Conservation (phyloP, 2,797 vertebrate genomes). For the Coluber constrictor region DNA sequence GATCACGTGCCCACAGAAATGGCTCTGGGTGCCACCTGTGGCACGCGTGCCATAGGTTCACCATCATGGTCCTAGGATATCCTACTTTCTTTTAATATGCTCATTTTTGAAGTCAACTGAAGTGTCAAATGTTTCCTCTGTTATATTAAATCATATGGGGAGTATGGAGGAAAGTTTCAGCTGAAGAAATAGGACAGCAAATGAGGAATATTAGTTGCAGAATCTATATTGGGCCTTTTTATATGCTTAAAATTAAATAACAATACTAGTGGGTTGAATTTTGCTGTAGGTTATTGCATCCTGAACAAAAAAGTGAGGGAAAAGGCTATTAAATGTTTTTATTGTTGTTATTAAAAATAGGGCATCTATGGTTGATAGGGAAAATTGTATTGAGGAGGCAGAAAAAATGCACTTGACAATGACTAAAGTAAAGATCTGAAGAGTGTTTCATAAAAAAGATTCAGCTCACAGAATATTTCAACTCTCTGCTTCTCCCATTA, state of each 20-base stretch:
- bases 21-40: no score
- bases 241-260: slow-evolving; percentile 11
- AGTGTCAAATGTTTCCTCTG: neutral
- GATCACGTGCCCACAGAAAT: no score
- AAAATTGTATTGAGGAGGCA: neutral
- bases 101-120: neutral
- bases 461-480: neutral
- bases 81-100: neutral
- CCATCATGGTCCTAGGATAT: neutral
- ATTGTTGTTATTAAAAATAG: slow-evolving; percentile 6
- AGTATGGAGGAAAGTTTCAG: neutral
- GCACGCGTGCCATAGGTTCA: no score
- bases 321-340: neutral
- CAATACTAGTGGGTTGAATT: neutral
- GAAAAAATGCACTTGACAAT: neutral
- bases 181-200: neutral
- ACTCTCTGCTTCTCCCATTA: neutral
- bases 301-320: neutral
- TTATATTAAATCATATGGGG: neutral
- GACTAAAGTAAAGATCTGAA: slow-evolving; percentile 15
- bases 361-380: neutral
- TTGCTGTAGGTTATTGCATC: neutral
- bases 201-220: neutral
- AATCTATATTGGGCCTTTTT: neutral
- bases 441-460: neutral